Conservation (phyloP, 2,113 vertebrate species). For the Cyphomyrus plagiostoma region DNA sequence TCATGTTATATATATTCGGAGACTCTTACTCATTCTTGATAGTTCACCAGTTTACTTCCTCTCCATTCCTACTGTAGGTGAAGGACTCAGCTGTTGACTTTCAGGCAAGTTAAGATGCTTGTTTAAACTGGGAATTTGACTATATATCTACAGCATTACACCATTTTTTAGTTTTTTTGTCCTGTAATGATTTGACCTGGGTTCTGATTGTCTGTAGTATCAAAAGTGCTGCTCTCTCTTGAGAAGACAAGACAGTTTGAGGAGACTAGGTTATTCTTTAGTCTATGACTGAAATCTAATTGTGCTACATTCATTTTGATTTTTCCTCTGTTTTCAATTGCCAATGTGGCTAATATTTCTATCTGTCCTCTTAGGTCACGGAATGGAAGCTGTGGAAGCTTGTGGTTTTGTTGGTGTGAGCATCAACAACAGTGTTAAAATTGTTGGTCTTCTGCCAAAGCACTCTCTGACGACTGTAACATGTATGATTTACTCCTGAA, state of each 20-base stretch:
- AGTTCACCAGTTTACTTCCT: too few relatives aligned
- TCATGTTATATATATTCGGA: too few relatives aligned
- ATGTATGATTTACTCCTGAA: not conserved
- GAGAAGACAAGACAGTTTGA: slow-evolving; percentile 1
- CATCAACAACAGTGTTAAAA: not conserved
- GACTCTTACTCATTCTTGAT: not conserved
- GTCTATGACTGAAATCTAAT: not conserved
- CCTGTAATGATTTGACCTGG: slow-evolving; percentile 14
- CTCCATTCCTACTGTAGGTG: not conserved
- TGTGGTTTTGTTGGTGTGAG: not conserved
- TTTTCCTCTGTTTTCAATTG: not conserved
- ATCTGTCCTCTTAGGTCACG: not conserved
- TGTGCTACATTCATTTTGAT: not conserved
- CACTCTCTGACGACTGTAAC: not conserved
- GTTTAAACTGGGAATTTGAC: not conserved
- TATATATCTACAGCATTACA: not conserved
- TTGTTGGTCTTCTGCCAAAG: not conserved
- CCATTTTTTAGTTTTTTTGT: not conserved
- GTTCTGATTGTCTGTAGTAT: not conserved
- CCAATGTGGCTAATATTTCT: not conserved
- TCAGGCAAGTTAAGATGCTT: not conserved
- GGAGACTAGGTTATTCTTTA: not conserved
- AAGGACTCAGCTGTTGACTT: not conserved
- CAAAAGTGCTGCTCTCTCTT: slow-evolving; percentile 11
- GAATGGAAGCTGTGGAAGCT: not conserved